Conservation (phyloP, 2,113 vertebrate genomes). For the Puffinus mauretanicus region DNA sequence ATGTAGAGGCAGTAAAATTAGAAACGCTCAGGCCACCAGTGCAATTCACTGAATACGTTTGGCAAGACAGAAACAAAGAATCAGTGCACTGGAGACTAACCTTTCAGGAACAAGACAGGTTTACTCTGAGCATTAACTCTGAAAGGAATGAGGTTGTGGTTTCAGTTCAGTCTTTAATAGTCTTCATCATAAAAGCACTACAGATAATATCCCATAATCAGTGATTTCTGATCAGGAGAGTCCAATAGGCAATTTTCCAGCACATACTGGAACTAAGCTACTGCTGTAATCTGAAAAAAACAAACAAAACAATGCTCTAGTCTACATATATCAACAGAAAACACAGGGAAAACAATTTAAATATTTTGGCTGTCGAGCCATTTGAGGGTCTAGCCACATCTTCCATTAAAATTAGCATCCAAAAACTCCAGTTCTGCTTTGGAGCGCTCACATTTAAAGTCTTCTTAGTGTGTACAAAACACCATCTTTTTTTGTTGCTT, state of each 20-base stretch:
- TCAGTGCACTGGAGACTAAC: not conserved
- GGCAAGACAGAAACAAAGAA: not conserved
- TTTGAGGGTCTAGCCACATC: not conserved
- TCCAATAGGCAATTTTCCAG: constrained; percentile 33
- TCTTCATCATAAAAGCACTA: constrained; percentile 33
- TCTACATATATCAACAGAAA: not conserved
- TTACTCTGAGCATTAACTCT: constrained; percentile 23
- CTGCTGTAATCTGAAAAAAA: not conserved
- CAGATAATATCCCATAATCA: constrained; percentile 26
- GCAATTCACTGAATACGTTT: not conserved
- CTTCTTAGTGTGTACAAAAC: not conserved
- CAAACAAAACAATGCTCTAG: not conserved
- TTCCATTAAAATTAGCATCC: not conserved
- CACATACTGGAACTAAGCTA: constrained; percentile 7
- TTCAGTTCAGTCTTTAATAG: constrained; percentile 45
- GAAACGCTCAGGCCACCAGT: not conserved
- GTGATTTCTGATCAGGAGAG: constrained; percentile 36
- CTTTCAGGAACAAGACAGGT: not conserved
- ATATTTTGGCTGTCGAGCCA: not conserved
- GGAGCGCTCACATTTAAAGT: not conserved
- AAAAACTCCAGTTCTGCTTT: not conserved
- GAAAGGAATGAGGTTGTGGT: constrained; percentile 7
- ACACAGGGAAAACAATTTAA: not conserved
- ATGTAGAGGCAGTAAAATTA: not conserved
- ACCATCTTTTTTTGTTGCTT: not conserved